Conservation (phyloP, 2,888 invertebrate species). For the Eulithis prunata region DNA sequence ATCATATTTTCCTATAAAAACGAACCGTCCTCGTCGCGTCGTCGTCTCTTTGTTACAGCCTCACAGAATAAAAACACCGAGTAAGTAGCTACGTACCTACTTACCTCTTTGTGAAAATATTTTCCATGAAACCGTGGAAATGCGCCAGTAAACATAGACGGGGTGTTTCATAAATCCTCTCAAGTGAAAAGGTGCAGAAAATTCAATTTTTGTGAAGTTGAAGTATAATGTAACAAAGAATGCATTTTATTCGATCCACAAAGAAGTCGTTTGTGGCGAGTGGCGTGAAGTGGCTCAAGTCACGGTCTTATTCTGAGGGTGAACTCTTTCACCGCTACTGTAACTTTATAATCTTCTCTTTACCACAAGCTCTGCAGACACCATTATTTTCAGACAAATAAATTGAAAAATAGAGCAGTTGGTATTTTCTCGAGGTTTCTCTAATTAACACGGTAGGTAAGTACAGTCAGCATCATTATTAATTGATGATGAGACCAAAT, state of each 20-base stretch:
- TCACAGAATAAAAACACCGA: neutral
- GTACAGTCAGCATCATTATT: no score
- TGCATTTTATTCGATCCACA: slow-evolving; percentile 21
- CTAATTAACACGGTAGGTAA: no score
- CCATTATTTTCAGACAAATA: neutral
- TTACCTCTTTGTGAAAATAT: slow-evolving; percentile 10
- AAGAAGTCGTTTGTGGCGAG: slow-evolving; percentile 12
- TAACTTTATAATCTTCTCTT: slow-evolving; percentile 12
- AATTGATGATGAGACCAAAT: no score
- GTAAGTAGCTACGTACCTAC: neutral
- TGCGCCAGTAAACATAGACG: slow-evolving; percentile 4
- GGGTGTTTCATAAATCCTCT: slow-evolving; percentile 8
- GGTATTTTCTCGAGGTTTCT: no score
- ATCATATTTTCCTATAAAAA: no score
- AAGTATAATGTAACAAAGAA: slow-evolving; percentile 19
- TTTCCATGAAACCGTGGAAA: slow-evolving; percentile 9
- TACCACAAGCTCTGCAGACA: neutral
- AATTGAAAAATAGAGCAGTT: neutral
- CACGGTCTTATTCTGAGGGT: slow-evolving; percentile 22
- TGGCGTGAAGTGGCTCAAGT: slow-evolving; percentile 12
- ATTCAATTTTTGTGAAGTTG: slow-evolving; percentile 14
- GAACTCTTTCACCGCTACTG: slow-evolving; percentile 17
- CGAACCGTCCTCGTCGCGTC: no score
- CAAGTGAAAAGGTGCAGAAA: slow-evolving; percentile 9
- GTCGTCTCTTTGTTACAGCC: neutral